Conservation (phyloP, 2,888 invertebrate species). For the Agrochola lota region DNA sequence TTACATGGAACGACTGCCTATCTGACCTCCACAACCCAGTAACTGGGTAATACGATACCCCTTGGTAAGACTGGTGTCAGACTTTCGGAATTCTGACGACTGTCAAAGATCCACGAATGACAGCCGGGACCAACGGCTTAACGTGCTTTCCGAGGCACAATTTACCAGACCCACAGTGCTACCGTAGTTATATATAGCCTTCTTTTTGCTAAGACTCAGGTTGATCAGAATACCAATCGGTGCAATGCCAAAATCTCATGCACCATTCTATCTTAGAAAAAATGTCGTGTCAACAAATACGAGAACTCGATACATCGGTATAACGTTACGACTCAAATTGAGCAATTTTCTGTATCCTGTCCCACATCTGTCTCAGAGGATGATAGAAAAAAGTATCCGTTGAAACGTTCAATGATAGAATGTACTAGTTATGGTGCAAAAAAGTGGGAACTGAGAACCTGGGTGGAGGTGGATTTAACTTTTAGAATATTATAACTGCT, state of each 20-base stretch:
- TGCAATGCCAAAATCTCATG: conserved; percentile 29
- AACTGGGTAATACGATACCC: no score
- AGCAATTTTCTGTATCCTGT: conserved; percentile 88
- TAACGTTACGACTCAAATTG: conserved; percentile 87
- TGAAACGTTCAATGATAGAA: conserved; percentile 78
- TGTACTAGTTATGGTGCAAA: conserved; percentile 55
- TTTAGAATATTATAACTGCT: not conserved
- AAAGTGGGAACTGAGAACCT: conserved; percentile 22
- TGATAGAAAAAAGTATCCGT: conserved; percentile 80
- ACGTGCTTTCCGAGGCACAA: no score
- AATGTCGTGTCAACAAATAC: conserved; percentile 73
- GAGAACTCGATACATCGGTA: conserved; percentile 85
- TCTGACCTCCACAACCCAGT: no score
- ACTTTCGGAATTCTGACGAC: no score
- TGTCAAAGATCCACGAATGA: no score
- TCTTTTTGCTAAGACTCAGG: no score
- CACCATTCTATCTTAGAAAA: conserved; percentile 29
- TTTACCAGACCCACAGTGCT: no score
- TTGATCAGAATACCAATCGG: no score
- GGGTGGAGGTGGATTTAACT: not conserved
- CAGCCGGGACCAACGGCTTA: no score
- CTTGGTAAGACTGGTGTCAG: no score
- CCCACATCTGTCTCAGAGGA: conserved; percentile 83
- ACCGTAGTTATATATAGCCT: no score
- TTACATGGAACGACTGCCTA: no score